Evolutionary conservation across 1,140 invertebrate species (phyloP).

Genomic region (Atopsyche davidsoni): DNA sequence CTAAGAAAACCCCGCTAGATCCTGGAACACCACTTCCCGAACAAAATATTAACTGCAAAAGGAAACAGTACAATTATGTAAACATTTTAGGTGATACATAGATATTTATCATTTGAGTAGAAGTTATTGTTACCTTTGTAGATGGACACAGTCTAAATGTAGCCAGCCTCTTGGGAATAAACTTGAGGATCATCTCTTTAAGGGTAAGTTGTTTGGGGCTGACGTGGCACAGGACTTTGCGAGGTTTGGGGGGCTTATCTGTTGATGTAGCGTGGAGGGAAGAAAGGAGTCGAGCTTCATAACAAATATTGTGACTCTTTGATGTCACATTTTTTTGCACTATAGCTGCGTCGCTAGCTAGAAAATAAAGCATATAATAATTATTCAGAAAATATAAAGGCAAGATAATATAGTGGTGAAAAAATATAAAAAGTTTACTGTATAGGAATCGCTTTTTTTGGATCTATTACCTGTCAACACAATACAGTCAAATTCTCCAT

Average conservation of each 20-base stretch:
- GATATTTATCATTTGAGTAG: not conserved
- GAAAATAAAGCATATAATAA: conserved; percentile 23
- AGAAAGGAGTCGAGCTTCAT: conserved; percentile 75
- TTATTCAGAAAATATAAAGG: conserved; percentile 14
- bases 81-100: conserved; percentile 38
- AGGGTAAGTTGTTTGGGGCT: conserved; percentile 77
- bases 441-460: too few relatives aligned
- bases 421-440: conserved; percentile 6
- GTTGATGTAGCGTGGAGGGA: conserved; percentile 28
- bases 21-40: conserved; percentile 35
- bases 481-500: conserved; percentile 90
- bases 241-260: conserved; percentile 59
- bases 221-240: conserved; percentile 83
- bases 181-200: conserved; percentile 87
- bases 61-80: conserved; percentile 25
- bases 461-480: conserved; percentile 68
- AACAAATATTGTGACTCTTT: conserved; percentile 78
- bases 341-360: conserved; percentile 72
- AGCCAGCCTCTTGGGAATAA: conserved; percentile 84
- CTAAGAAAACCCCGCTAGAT: conserved; percentile 58
- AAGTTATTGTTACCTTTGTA: conserved; percentile 61
- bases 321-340: conserved; percentile 83
- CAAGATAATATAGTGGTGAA: conserved; percentile 3
- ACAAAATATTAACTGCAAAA: conserved; percentile 30
- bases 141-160: conserved; percentile 91